These are phyloP conservation scores for Otolemur garnettii DNA, from an alignment of 2,113 vertebrate species.

Conservation along the genomic window DNA sequence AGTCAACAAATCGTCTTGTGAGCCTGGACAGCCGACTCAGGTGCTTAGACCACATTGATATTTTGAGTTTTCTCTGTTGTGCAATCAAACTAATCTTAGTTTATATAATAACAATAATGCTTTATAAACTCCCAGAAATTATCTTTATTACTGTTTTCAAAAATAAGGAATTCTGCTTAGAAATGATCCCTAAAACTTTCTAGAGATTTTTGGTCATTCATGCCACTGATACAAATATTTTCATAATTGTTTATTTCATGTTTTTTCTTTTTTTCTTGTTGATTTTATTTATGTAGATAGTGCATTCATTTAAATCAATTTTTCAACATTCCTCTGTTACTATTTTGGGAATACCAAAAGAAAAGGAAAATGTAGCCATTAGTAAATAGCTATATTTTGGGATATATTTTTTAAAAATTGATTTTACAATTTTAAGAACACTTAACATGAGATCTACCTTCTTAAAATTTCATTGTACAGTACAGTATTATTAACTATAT, in stretches of 20 bases:
- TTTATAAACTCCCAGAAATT: neutral
- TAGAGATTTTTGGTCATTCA: neutral
- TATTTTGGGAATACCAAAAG: neutral
- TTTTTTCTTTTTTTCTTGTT: too few species aligned
- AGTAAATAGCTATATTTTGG: neutral
- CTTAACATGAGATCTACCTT: neutral
- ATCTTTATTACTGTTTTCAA: neutral
- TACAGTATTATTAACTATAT: neutral
- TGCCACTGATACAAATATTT: neutral
- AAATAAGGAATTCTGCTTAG: neutral
- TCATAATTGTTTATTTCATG: neutral
- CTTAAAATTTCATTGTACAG: neutral
- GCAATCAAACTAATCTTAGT: neutral
- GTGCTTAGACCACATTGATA: neutral
- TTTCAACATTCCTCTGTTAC: neutral
- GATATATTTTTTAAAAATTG: neutral
- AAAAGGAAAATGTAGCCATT: neutral
- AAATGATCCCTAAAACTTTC: neutral
- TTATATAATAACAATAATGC: neutral
- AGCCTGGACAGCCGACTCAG: neutral
- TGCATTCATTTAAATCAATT: neutral
- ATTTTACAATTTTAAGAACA: neutral
- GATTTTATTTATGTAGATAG: neutral
- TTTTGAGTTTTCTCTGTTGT: constrained; percentile 16
- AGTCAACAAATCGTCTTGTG: neutral